Evolutionary conservation across 1,140 invertebrate species (phyloP), one percentile per base, ranked within the genome.

Genomic region (Steinernema feltiae): DNA sequence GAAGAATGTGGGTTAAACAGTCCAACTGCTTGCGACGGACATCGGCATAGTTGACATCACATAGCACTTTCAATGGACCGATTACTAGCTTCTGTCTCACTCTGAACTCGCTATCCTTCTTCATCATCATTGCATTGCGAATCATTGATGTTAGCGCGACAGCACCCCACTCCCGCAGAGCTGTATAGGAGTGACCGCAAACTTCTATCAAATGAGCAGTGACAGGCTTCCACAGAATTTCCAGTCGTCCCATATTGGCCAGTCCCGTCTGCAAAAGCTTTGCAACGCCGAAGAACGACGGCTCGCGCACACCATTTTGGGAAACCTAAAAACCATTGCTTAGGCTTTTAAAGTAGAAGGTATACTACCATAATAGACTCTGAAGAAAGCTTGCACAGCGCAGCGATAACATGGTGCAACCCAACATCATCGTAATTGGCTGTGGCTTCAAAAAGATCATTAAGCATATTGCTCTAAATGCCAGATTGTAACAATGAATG

Each of bases 131-230:
- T n/a, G 94, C 94, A 0, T 93, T 92, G 88, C 94, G 93, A 0
- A 98, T 94, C 24, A 99, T 88, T 84, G 93, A 94, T 0, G 95
- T 98, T 21, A 98, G 91, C 0, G 95, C 94, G 88, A 97, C 94
- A 0, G 96, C 94, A 2, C 95, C 95, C 95, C 95, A 98, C 87
- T 95, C 94, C 32, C 96, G 89, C 93, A 98, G 94, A 75, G 93
- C 89, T 73, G 93, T 92, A 82, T 97, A 94, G 0, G 95, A 93
- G 89, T 98, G 95, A 84, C 94, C 93, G 86, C 95, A 97, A 31
- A 89, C 94, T 89, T 98, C 94, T 21, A 98, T 85, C 27, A 98
- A 88, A 89, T 98, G 95, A 87, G 94, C 94, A 0, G 95, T 98
- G n/a, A 99, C 89, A 7, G 94, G 94, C 81, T 92, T 90, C 96